Evolutionary conservation across 1,140 invertebrate species (phyloP).

Genomic region (Cardiocondyla obscurior): DNA sequence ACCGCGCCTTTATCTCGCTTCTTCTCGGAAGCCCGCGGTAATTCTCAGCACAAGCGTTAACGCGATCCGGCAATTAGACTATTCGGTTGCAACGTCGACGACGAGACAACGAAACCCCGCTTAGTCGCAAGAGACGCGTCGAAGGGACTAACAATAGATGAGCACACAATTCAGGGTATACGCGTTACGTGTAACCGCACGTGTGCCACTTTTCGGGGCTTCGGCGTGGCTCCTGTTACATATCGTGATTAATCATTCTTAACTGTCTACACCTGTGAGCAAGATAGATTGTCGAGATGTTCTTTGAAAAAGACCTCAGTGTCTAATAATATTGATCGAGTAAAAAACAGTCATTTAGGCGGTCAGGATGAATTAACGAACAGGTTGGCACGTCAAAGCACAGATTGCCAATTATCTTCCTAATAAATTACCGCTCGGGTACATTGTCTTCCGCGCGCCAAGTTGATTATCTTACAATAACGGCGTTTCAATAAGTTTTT

Average conservation of each 20-base stretch:
- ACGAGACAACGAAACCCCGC: neutral
- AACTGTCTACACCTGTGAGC: neutral
- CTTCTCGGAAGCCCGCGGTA: slow-evolving; percentile 31
- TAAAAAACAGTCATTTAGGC: neutral
- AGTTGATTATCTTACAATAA: neutral
- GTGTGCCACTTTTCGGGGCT: neutral
- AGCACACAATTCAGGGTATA: neutral
- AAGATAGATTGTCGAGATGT: slow-evolving; percentile 23
- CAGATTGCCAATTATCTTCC: slow-evolving; percentile 29
- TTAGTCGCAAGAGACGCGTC: slow-evolving; percentile 6
- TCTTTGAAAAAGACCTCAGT: neutral
- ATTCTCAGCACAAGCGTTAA: slow-evolving; percentile 23
- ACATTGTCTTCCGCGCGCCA: neutral
- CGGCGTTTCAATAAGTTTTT: neutral
- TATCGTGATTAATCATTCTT: slow-evolving; percentile 36
- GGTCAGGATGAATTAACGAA: neutral
- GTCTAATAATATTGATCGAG: slow-evolving; percentile 12
- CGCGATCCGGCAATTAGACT: slow-evolving; percentile 24
- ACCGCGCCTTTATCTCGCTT: slow-evolving; percentile 1
- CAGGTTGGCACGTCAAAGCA: neutral
- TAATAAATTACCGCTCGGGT: slow-evolving; percentile 7
- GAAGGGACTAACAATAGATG: slow-evolving; percentile 2
- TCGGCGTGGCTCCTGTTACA: neutral
- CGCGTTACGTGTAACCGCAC: neutral
- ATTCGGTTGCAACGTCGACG: slow-evolving; percentile 25